phyloP scores from a whole-genome alignment of 2,113 vertebrate genomes.

The Oryzias celebensis region DNA sequence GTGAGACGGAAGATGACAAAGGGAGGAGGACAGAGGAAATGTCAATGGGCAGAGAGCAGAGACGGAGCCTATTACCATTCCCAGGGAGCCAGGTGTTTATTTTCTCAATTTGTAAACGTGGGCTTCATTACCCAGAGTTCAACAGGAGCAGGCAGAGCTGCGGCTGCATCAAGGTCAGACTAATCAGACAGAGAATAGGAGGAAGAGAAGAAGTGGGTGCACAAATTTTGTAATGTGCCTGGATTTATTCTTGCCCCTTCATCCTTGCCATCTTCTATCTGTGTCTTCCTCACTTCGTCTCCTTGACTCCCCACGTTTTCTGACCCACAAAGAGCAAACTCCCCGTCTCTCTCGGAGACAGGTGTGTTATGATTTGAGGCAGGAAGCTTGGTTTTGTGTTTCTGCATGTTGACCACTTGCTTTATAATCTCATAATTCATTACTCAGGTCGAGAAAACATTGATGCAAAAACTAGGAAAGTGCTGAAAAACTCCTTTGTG shows the following conservation, averaged over 20 bases:
- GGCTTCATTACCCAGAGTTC: constrained; percentile 72
- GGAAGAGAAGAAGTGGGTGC: constrained; percentile 39
- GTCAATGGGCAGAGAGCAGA: constrained; percentile 49
- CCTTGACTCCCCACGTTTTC: constrained; percentile 1
- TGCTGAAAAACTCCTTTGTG: too few species aligned
- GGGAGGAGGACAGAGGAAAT: constrained; percentile 48
- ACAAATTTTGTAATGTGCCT: constrained; percentile 64
- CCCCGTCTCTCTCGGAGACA: constrained; percentile 54
- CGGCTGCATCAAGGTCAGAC: constrained; percentile 65
- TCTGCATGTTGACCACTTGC: background rate
- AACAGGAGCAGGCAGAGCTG: constrained; percentile 59
- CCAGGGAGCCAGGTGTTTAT: constrained; percentile 67
- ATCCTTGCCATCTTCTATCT: constrained; percentile 43
- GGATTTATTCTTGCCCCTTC: constrained; percentile 25
- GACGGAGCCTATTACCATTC: constrained; percentile 58
- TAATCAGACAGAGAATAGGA: constrained; percentile 59
- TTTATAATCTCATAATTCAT: background rate
- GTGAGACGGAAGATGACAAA: constrained; percentile 32
- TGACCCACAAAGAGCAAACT: constrained; percentile 75
- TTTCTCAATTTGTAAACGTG: constrained; percentile 66
- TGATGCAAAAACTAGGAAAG: too few species aligned
- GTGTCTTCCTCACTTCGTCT: constrained; percentile 2
- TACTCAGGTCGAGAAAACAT: too few species aligned
- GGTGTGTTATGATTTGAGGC: constrained; percentile 30
- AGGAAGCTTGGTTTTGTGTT: constrained; percentile 30